Conservation (phyloP, 2,797 vertebrate genomes). For the Columba guinea region DNA sequence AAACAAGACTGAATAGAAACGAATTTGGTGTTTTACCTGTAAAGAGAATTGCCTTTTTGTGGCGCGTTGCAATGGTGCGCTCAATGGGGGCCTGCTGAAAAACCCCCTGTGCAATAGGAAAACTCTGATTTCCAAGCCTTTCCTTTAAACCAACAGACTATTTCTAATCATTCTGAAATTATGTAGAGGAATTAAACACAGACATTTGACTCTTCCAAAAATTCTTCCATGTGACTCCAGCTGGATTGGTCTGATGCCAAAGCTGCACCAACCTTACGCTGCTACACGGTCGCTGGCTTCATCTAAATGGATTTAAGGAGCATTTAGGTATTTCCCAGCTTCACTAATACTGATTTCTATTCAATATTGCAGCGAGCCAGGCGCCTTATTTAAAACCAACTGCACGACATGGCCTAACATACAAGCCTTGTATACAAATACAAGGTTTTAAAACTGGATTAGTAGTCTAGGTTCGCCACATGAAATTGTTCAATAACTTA, state of each 20-base stretch:
- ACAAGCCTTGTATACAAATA: background rate
- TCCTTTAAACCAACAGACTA: background rate
- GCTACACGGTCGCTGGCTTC: background rate
- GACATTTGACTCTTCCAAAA: background rate
- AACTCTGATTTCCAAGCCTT: background rate
- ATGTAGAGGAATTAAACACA: background rate
- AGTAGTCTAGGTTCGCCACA: background rate
- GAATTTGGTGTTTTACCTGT: background rate
- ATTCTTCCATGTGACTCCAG: background rate
- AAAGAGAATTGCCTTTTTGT: slow-evolving; percentile 8
- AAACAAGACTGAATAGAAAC: background rate
- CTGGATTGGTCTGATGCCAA: background rate
- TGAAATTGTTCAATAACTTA: background rate
- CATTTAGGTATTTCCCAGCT: background rate
- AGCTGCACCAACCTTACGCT: background rate
- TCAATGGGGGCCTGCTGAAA: background rate
- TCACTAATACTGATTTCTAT: background rate
- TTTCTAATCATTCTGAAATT: background rate
- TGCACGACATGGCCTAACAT: background rate
- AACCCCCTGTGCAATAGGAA: background rate
- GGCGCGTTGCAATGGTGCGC: background rate
- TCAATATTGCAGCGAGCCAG: background rate
- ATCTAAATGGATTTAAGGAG: background rate
- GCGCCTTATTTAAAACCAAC: background rate
- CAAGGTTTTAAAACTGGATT: background rate